Base-by-base conservation (phyloP, 2,888 invertebrate genomes). In the Leuctra nigra region DNA sequence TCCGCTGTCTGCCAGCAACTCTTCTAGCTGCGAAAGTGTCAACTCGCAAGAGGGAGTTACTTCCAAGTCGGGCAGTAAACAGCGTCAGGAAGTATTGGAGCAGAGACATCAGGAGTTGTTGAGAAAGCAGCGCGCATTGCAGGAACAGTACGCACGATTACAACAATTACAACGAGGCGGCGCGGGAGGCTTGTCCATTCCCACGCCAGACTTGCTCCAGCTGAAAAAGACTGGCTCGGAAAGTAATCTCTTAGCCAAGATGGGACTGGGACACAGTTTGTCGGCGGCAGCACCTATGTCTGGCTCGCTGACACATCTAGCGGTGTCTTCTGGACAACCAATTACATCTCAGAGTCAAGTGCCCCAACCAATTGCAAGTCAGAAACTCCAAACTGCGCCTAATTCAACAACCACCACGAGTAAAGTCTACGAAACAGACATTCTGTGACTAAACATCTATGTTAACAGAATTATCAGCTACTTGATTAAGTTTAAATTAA, bases 391-490 rank as follows among this genome's bases (percentile, higher is more conserved):
- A 48, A 18, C 54, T 54, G 7, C 18, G n/a, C 33, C 58, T 33
- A 55, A 62, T 41, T 53, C 69, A 38, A 69, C 70, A 47, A 77
- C 82, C 63, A 84, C 85, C 59, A 86, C 83, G 52, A 87, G 81
- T 69, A 89, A 90, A 75, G 85, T 91, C 65, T 93, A 92, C 73
- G 92, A 93, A 78, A 93, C 93, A 64, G 93, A 93, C 73, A 93
- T 93, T 77, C 88, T 93, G 82, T 93, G 88, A 88, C 84, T 60
- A 60, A 56, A 46, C 48, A 46, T 53, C 41, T 18, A 16, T 38
- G 44, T 54, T 57, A 39, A 46, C 38, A 53, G 24, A 23, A 47
- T 23, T 29, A 25, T 53, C 39, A 54, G 47, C 24, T 46, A 38
- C 54, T 25, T 38, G 22, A 54, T 48, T 48, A 55, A 46, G 36